Base-by-base conservation (phyloP, 2,113 vertebrate genomes). In the Pycnonotus jocosus region DNA sequence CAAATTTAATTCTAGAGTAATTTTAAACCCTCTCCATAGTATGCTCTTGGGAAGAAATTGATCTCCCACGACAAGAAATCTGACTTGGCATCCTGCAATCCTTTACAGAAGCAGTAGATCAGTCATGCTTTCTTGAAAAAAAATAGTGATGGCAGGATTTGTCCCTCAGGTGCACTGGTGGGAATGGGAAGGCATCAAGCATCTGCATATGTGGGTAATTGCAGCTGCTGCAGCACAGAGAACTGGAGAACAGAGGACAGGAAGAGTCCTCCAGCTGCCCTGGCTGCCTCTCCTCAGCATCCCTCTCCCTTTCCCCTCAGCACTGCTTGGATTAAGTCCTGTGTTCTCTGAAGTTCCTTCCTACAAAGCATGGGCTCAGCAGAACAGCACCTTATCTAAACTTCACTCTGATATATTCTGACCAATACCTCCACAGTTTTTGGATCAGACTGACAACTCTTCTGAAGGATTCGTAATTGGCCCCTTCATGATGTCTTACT, bases 41-140 rank as follows among this genome's bases (percentile, higher is more conserved):
- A n/a, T 14, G 11, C 5, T 89, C 1, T 31, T 47, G 60, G 33
- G 19, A 91, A 88, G 54, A 70, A 60, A 7, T 0, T 60, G 64
- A 19, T 56, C 38, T 71, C 8, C 0, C 72, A n/a, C 0, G 0
- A 35, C 7, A 69, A 30, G 23, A 81, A 78, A 78, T 60, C 24
- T 28, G 19, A 71, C 19, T 16, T 84, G 37, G 8, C 19, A 64
- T 20, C 24, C 44, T 74, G 38, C 16, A 71, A 12, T 42, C 35
- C 10, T 2, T 71, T 64, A 42, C 30, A 79, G 74, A 62, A 89
- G 35, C 3, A 8, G 23, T 38, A 78, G n/a, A 40, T 22, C 19
- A 25, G 6, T 61, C 58, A 15, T 1, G 0, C 2, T 69, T 65
- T 12, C 31, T 62, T 11, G 31, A n/a, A 8, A 61, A 88, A 69